Evolutionary conservation across 2,888 invertebrate genomes (phyloP), one percentile per base, ranked within the genome.

Genomic region (Mesorhabditis belari): DNA sequence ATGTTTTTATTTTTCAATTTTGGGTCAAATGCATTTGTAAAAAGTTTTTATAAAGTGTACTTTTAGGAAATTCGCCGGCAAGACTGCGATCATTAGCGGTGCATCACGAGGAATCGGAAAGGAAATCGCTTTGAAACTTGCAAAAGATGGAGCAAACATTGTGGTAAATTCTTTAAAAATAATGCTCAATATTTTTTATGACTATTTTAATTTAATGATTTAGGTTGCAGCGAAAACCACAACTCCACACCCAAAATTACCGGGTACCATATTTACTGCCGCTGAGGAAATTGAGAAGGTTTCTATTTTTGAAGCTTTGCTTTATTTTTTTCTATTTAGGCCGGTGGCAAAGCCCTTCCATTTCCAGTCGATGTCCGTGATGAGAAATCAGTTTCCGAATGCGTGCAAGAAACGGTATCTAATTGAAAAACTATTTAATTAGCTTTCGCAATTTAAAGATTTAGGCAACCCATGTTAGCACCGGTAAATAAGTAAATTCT

Each of bases 181-280:
- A n/a, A n/a, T n/a, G n/a, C n/a, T n/a, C n/a, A n/a, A n/a, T n/a
- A n/a, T n/a, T n/a, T n/a, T n/a, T n/a, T n/a, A n/a, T n/a, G n/a
- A n/a, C n/a, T n/a, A n/a, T n/a, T n/a, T n/a, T n/a, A n/a, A n/a
- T n/a, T n/a, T n/a, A n/a, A n/a, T n/a, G n/a, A n/a, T n/a, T n/a
- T n/a, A n/a, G n/a, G n/a, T n/a, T n/a, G 92, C 92, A 57, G 92
- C 92, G 4, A 93, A 93, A 85, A 92, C 92, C 25, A 89, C 89
- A 0, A 88, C 89, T 68, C 88, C 90, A 0, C 91, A 93, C 85
- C 90, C 92, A 0, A 92, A 91, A 83, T 84, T 93, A 44, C 90
- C 91, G 21, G 92, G 92, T 67, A 93, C 93, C 51, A 92, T 93
- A 81, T 92, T 89, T 83, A 87, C 90, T 4, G 90, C 91, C 55